Evolutionary conservation across 2,888 invertebrate species (phyloP).

Genomic region (Limenitis camilla): DNA sequence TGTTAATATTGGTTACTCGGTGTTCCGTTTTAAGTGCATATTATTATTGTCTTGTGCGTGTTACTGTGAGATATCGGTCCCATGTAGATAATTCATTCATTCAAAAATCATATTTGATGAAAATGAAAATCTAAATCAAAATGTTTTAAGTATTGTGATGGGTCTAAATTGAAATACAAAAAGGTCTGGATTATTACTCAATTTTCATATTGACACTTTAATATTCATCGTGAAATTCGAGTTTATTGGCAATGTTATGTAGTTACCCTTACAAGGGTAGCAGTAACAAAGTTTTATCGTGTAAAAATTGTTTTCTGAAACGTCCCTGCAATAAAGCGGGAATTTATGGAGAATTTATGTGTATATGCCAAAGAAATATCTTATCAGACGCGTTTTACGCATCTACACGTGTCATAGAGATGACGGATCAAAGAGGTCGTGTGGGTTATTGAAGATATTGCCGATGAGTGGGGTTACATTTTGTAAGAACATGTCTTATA

Average conservation of each 20-base stretch:
- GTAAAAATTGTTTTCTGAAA: conserved; percentile 42
- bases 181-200: neutral
- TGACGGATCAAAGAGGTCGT: conserved; percentile 7
- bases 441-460: conserved; percentile 8
- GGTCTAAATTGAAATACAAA: too few species aligned
- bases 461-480: too few species aligned
- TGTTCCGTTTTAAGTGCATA: too few species aligned
- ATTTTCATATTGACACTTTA: neutral
- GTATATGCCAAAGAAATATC: conserved; percentile 37
- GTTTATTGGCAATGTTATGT: conserved; percentile 2
- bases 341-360: conserved; percentile 45
- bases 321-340: conserved; percentile 40
- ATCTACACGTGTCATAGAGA: conserved; percentile 16
- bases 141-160: too few species aligned
- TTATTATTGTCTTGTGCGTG: too few species aligned
- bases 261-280: conserved; percentile 22
- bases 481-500: too few species aligned
- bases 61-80: too few species aligned
- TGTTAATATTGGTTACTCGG: too few species aligned
- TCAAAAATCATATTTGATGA: too few species aligned
- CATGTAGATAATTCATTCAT: too few species aligned
- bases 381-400: conserved; percentile 24
- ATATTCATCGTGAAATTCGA: neutral
- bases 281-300: conserved; percentile 45
- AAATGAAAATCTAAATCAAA: too few species aligned